These are phyloP conservation scores for Marmota flaviventris DNA, from an alignment of 2,113 vertebrate species.

Conservation along the genomic window DNA sequence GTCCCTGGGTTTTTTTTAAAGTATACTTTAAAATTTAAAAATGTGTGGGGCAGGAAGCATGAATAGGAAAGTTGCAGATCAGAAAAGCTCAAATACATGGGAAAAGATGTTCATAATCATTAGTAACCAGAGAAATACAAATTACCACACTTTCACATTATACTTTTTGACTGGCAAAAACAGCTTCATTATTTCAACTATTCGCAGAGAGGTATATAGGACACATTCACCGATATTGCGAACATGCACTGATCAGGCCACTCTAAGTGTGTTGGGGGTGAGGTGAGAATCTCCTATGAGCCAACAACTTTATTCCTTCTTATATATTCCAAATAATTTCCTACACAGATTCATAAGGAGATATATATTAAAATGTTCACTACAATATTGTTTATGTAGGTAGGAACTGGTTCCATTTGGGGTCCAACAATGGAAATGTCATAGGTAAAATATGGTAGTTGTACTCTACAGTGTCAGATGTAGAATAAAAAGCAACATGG, in stretches of 20 bases:
- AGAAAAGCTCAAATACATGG: not conserved
- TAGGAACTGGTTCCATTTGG: not conserved
- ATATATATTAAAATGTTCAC: not conserved
- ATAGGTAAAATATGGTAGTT: not conserved
- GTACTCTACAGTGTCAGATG: not conserved
- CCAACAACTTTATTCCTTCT: not conserved
- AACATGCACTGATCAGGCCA: not conserved
- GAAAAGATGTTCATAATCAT: constrained; percentile 15
- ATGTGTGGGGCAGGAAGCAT: not conserved
- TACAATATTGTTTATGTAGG: not conserved
- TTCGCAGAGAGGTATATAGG: not conserved
- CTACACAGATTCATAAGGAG: constrained; percentile 6
- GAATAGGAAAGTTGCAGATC: constrained; percentile 1
- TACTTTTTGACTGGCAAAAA: not conserved
- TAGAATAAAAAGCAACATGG: constrained; percentile 21
- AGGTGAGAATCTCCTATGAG: not conserved
- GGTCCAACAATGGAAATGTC: not conserved
- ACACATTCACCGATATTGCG: not conserved
- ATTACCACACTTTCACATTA: constrained; percentile 6
- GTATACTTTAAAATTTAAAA: not conserved
- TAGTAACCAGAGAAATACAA: not conserved
- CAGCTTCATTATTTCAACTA: not conserved
- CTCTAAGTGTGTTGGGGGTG: not conserved
- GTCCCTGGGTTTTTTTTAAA: too few species aligned
- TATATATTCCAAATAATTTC: constrained; percentile 13